Base-by-base conservation (phyloP, 2,888 invertebrate genomes). In the Cetonia aurata region DNA sequence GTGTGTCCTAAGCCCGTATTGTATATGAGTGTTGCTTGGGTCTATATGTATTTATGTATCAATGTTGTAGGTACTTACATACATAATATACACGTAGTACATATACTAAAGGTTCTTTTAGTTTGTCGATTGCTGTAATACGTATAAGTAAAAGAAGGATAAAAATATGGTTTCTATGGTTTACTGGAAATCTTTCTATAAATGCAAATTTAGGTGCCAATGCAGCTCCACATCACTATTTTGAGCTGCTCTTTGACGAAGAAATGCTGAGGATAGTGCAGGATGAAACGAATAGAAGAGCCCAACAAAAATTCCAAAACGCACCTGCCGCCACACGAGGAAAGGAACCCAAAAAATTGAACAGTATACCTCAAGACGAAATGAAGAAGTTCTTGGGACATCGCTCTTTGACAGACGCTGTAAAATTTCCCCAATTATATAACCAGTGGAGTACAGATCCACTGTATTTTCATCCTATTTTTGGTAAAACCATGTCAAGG, bases 401-500 rank as follows among this genome's bases (percentile, higher is more conserved):
- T 25, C 4, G 25, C 4, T 25, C 3, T 25, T 25, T 25, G 4
- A 4, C 25, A 25, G 25, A 4, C 4, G 4, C 25, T 25, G 25
- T 25, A 1, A 25, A 25, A 3, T 25, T 25, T 25, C 25, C 25
- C 25, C 25, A 4, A 25, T 25, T 25, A 25, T 25, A 25, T 25
- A 4, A 25, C 25, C 25, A 25, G 25, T 25, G 25, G 25, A 50
- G 44, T 44, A 44, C n/a, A 46, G 46, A 46, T 46, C 12, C 3
- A n/a, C n/a, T 44, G 44, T 44, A 44, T n/a, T 44, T n/a, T 44
- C 44, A 44, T 44, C 9, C 46, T 12, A 46, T 46, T 46, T 46
- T 46, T 15, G 46, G 46, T 12, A 46, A 46, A 46, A 46, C 46
- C 12, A 46, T 46, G 9, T 46, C 10, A 12, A 46, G 46, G n/a